Base-by-base conservation (phyloP, 1,140 invertebrate species). In the Tetragonula clypearis region DNA sequence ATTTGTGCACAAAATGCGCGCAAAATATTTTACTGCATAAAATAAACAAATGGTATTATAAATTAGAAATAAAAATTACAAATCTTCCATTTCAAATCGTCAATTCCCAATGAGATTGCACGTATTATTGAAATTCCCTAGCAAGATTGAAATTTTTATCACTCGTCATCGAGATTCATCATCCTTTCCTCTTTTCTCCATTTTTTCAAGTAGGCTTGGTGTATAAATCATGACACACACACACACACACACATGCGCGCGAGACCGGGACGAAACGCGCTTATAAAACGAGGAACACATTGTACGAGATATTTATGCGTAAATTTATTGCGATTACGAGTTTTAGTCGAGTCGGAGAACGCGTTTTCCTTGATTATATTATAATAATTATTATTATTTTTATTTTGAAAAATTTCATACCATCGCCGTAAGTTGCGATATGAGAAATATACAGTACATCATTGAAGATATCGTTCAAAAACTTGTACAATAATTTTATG, bases 301-400 rank as follows among this genome's bases (percentile, higher is more conserved):
- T 86, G 78, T 73, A 35, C 23, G 17, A 69, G 69, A 86, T 91
- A 91, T 91, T 91, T 91, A 91, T 85, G 80, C 53, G 86, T 23
- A 86, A 91, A 91, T 91, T 91, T 91, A 91, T 91, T 82, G 88
- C 85, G 88, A 91, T 91, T 91, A 88, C 85, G 35, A 35, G 72
- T 82, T 86, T 87, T 56, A 35, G 56, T 66, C 35, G 53, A 79
- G 77, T 72, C 80, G 30, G 30, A 30, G 30, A 30, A 30, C 30
- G 30, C 30, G n/a, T 30, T 30, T 30, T 30, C 1, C 30, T 30
- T 30, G 30, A 30, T 30, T 30, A 30, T 30, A 30, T 30, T 30
- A 30, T 1, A 30, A 30, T 30, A 30, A 30, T 30, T 30, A 30
- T 30, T 30, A 30, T 30, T 30, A 30, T 30, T 30, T 30, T 30